Conservation (phyloP, 2,888 invertebrate species). For the Laothoe populi region DNA sequence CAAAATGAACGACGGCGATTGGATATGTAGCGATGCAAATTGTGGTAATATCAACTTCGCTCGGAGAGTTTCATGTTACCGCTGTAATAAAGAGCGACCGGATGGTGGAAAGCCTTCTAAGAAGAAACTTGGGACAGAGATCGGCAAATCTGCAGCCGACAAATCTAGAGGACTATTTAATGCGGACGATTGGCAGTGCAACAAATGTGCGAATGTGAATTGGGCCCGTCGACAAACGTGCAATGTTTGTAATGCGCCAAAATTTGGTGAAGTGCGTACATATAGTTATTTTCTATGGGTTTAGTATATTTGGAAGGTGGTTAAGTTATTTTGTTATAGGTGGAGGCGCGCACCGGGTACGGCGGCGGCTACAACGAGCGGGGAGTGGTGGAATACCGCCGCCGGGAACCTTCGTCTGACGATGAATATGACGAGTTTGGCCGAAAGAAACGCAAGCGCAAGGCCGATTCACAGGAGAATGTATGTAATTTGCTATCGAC, state of each 20-base stretch:
- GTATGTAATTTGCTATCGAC: slow-evolving; percentile 41
- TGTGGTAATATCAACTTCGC: slow-evolving; percentile 99
- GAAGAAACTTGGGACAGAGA: slow-evolving; percentile 96
- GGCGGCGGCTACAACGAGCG: slow-evolving; percentile 98
- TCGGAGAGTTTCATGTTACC: slow-evolving; percentile 94
- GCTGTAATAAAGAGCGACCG: slow-evolving; percentile 91
- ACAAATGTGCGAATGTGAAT: slow-evolving; percentile 99
- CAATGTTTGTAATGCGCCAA: slow-evolving; percentile 99
- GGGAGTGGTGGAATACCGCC: slow-evolving; percentile 97
- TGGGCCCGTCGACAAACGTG: slow-evolving; percentile 98
- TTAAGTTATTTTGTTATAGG: slow-evolving; percentile 55
- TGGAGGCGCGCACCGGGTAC: slow-evolving; percentile 91
- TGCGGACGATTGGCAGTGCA: slow-evolving; percentile 99
- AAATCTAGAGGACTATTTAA: slow-evolving; percentile 98
- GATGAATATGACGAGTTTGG: slow-evolving; percentile 98
- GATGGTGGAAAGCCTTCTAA: slow-evolving; percentile 75
- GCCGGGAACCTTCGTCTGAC: slow-evolving; percentile 93
- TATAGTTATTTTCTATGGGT: slow-evolving; percentile 9
- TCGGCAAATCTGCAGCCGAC: slow-evolving; percentile 99
- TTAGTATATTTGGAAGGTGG: slow-evolving; percentile 15
- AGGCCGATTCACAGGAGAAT: slow-evolving; percentile 55
- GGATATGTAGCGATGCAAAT: slow-evolving; percentile 87
- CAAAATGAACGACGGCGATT: slow-evolving; percentile 86
- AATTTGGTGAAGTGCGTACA: slow-evolving; percentile 94
- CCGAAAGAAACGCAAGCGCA: slow-evolving; percentile 86